Evolutionary conservation across 2,797 vertebrate genomes (phyloP), one percentile per base, ranked within the genome.

Genomic region (Neoniphon sammara): DNA sequence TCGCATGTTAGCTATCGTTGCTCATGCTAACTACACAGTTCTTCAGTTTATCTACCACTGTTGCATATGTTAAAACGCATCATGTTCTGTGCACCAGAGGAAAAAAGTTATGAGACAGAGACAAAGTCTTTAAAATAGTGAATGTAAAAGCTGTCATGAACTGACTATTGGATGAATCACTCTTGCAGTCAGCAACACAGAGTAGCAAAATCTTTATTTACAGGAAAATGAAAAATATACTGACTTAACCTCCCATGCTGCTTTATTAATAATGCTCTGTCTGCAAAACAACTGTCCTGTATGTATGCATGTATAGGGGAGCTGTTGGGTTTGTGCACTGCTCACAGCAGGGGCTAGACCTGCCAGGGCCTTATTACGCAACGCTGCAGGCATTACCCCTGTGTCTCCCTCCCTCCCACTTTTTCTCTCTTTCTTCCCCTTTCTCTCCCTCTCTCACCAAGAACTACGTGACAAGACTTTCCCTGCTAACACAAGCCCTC

Each of bases 381-480:
- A 88, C 69, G 76, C 77, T 81, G 75, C 88, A 87, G 77, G 66
- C 82, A 82, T 66, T 9, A 69, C 70, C 77, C 77, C 61, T 20
- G 30, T 67, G 47, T 58, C 52, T 36, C 58, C 68, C 30, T 21
- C 56, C 34, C 60, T 15, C 71, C 46, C 27, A 30, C 39, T 4
- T 42, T 30, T 34, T 8, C 44, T 44, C 61, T 4, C 39, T 46
- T 46, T 61, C 56, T 34, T 58, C 44, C 61, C 44, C 52, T 67
- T 77, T 66, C 75, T 73, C 75, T 54, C 60, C 77, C 70, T 81
- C 79, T 67, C 23, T 67, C 77, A 80, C 68, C 81, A 63, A 66
- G 80, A 76, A 74, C 80, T 86, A 81, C 70, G 75, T 89, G 82
- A 89, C 76, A 86, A 88, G 86, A 87, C 86, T 81, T 83, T 75